Evolutionary conservation across 2,888 invertebrate species (phyloP).

Genomic region (Rhorus exstirpatorius): DNA sequence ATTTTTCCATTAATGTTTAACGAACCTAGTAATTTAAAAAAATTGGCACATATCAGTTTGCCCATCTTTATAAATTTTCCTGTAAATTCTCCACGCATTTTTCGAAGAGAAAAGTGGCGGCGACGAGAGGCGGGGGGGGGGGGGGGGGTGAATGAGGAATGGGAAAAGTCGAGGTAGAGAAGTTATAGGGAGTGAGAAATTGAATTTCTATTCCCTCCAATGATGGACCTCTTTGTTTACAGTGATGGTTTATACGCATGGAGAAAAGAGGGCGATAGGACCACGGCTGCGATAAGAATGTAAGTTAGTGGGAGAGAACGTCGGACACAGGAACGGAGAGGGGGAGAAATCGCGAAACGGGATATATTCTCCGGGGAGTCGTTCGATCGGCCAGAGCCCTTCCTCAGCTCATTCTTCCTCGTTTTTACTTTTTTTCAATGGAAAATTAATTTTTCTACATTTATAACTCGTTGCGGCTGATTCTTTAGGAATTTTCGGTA

Average conservation of each 20-base stretch:
- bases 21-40: too few relatives aligned
- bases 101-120: neutral
- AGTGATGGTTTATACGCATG: conserved; percentile 12
- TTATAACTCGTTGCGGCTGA: neutral
- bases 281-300: conserved; percentile 25
- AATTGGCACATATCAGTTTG: neutral
- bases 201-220: conserved; percentile 40
- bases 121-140: too few relatives aligned
- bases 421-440: neutral
- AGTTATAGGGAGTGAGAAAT: conserved; percentile 17
- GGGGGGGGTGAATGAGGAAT: conserved; percentile 56
- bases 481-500: too few relatives aligned
- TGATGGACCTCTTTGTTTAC: conserved; percentile 34
- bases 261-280: conserved; percentile 36
- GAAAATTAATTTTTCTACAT: neutral
- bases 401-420: neutral
- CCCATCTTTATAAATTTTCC: neutral
- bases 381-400: neutral
- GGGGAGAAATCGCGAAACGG: conserved; percentile 12
- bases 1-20: neutral
- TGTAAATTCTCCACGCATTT: neutral
- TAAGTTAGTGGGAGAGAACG: conserved; percentile 30
- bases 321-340: too few relatives aligned
- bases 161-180: conserved; percentile 49
- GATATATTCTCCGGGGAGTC: conserved; percentile 9